Evolutionary conservation across 2,888 invertebrate species (phyloP), one percentile per base, ranked within the genome.

Genomic region (Bellardia pandia): DNA sequence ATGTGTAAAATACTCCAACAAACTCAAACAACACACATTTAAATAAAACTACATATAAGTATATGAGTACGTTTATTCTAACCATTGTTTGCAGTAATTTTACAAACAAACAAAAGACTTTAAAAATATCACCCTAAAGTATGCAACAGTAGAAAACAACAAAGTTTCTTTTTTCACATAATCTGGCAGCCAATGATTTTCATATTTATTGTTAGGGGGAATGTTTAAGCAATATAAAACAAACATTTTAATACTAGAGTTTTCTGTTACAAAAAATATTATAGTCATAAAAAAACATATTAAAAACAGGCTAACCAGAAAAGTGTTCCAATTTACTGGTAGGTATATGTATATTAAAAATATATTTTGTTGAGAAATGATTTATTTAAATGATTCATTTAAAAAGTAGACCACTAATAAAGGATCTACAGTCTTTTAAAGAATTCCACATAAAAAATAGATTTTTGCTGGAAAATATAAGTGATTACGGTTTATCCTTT

Each of bases 171-270:
- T 33, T 53, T 40, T 8, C n/a, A 77, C 13, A 62, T 68, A 74
- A 74, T 68, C 78, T 74, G 74, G 45, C 68, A 85, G 60, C 53
- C 74, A 79, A 79, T 62, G 51, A 68, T 74, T 48, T 60, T 60
- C 42, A 60, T 68, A 64, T 58, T 58, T 48, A 58, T 13, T 37
- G 7, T 7, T 8, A 11, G 23, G 13, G 30, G 48, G 30, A 48
- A 58, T 48, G 8, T 16, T 66, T 33, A 42, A 23, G 16, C 45
- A 37, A 62, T 33, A 62, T 9, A 72, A 37, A 37, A 6, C 23
- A 23, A 14, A 58, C 33, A 60, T 60, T 13, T 60, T 33, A 33
- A 60, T 13, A 3, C 7, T 30, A 33, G 14, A 33, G 14, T 33
- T 60, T 11, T 30, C 60, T 60, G 3, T 11, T 9, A 33, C 14